Evolutionary conservation across 2,797 vertebrate genomes (phyloP).

Genomic region (Smutsia temminckii): DNA sequence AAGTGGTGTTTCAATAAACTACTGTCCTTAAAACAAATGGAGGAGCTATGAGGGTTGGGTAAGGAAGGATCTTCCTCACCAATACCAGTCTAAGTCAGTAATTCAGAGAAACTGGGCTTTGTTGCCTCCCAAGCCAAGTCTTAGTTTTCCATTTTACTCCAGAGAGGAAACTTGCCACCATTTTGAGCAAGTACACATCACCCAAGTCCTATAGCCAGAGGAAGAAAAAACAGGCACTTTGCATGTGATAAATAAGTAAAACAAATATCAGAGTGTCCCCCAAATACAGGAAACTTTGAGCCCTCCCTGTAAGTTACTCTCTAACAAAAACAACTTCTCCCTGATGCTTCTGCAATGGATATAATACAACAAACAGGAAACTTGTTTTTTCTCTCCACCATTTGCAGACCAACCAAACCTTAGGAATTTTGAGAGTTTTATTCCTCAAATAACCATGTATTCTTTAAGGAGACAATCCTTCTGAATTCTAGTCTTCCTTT

Average conservation of each 20-base stretch:
- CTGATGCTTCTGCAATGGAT: not conserved
- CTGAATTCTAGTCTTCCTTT: constrained; percentile 23
- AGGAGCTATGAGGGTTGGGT: not conserved
- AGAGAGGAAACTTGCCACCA: not conserved
- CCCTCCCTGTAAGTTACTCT: not conserved
- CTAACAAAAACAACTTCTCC: not conserved
- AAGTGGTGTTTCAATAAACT: not conserved
- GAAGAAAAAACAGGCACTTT: not conserved
- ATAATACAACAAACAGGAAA: not conserved
- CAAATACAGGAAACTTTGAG: not conserved
- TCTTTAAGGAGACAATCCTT: not conserved
- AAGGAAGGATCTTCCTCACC: not conserved
- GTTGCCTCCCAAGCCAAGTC: not conserved
- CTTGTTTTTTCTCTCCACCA: not conserved
- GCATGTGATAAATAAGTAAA: not conserved
- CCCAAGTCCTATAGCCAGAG: not conserved
- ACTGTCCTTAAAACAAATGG: not conserved
- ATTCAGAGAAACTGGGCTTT: not conserved
- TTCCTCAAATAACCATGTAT: not conserved
- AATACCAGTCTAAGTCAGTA: not conserved
- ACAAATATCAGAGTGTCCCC: not conserved
- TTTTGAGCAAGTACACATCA: not conserved
- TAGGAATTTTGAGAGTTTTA: not conserved
- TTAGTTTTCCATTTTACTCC: not conserved
- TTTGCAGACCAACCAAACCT: not conserved